Evolutionary conservation across 2,888 invertebrate genomes (phyloP).

Genomic region (Cataglyphis cursor): DNA sequence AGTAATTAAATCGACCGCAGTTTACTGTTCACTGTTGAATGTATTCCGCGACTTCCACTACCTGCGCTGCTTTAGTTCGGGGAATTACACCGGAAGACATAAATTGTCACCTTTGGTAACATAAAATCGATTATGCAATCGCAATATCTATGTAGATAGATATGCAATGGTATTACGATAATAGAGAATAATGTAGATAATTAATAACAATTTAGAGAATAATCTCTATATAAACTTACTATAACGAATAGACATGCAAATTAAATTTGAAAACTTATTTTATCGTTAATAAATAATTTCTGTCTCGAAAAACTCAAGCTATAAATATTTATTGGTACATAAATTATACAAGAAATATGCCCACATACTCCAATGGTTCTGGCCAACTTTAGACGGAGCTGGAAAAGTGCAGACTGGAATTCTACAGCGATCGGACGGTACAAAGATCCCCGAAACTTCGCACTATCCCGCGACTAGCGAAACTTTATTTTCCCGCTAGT

Average conservation of each 20-base stretch:
- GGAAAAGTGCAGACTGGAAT: conserved; percentile 39
- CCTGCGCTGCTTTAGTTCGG: not conserved
- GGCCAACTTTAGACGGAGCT: conserved; percentile 26
- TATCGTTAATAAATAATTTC: not conserved
- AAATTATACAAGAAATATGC: conserved; percentile 21
- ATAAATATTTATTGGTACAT: conserved; percentile 38
- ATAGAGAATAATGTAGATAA: not conserved
- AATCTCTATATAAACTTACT: not conserved
- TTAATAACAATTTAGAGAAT: conserved; percentile 40
- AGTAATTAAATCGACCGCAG: conserved; percentile 41
- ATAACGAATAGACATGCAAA: conserved; percentile 34
- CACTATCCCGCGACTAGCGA: conserved; percentile 38
- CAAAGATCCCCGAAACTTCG: conserved; percentile 56
- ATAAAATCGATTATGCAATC: conserved; percentile 24
- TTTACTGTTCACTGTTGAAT: conserved; percentile 26
- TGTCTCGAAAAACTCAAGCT: not conserved
- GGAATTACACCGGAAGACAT: conserved; percentile 40
- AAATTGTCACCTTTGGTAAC: conserved; percentile 45
- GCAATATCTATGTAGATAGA: conserved; percentile 6
- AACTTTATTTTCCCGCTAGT: conserved; percentile 64
- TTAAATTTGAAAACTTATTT: conserved; percentile 2
- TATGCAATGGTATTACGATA: not conserved
- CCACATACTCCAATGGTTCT: not conserved
- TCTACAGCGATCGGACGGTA: conserved; percentile 39
- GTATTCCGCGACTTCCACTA: conserved; percentile 29